phyloP scores from a whole-genome alignment of 1,140 invertebrate species.

The Aleiodes sp. region DNA sequence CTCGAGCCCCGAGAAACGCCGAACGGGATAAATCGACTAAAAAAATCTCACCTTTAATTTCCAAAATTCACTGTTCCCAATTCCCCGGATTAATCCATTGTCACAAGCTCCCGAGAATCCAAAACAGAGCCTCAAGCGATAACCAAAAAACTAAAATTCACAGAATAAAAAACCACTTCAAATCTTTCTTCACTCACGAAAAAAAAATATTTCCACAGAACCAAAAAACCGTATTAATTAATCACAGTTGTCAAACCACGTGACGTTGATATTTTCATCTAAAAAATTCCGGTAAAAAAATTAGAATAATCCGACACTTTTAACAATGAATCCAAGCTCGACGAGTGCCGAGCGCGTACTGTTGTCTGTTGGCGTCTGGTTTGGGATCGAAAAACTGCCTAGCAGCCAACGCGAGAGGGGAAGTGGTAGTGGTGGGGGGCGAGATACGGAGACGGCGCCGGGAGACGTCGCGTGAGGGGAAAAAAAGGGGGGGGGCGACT shows the following conservation, averaged over 20 bases:
- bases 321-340: conserved; percentile 30
- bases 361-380: conserved; percentile 32
- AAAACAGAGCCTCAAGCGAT: neutral
- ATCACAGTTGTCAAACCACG: conserved; percentile 29
- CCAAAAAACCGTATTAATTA: conserved; percentile 8
- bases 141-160: neutral
- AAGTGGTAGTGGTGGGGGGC: neutral
- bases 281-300: neutral
- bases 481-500: neutral
- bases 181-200: too few species aligned
- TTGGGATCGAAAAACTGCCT: conserved; percentile 16
- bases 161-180: too few species aligned
- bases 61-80: neutral
- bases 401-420: neutral
- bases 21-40: too few species aligned
- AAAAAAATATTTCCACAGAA: neutral
- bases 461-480: neutral
- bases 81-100: conserved; percentile 25
- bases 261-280: neutral
- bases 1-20: too few species aligned
- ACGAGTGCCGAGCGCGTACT: conserved; percentile 45
- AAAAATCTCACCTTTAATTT: conserved; percentile 10
- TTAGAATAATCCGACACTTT: neutral
- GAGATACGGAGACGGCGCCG: neutral
- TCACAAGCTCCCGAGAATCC: neutral